Evolutionary conservation across 2,888 invertebrate species (phyloP).

Genomic region (Drosophila monieri): DNA sequence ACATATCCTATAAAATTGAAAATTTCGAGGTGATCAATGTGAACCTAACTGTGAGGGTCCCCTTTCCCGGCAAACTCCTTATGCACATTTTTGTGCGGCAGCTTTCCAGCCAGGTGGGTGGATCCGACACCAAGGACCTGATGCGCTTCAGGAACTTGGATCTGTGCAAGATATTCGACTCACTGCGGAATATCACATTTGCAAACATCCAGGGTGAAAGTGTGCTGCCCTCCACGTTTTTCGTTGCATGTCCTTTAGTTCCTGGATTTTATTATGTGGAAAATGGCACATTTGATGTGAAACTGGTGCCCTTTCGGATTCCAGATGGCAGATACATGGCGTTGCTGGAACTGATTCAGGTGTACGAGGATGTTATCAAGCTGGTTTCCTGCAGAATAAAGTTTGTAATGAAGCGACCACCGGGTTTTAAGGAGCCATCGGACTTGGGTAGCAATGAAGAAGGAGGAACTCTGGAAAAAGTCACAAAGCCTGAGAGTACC

Average conservation of each 20-base stretch:
- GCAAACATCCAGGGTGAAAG: constrained; percentile 36
- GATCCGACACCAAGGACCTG: constrained; percentile 44
- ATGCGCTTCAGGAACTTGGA: constrained; percentile 68
- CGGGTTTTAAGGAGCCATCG: neutral
- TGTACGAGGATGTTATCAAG: constrained; percentile 73
- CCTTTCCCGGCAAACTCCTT: constrained; percentile 73
- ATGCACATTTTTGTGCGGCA: constrained; percentile 69
- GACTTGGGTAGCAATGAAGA: constrained; percentile 13
- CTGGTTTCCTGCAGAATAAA: constrained; percentile 60
- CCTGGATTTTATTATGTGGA: constrained; percentile 74
- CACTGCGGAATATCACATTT: constrained; percentile 61
- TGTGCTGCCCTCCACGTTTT: constrained; percentile 63
- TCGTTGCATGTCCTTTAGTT: constrained; percentile 70
- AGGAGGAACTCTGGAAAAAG: neutral
- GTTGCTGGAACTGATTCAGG: constrained; percentile 71
- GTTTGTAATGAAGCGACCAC: constrained; percentile 30
- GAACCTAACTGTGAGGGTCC: constrained; percentile 61
- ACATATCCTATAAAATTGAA: constrained; percentile 52
- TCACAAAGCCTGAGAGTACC: neutral
- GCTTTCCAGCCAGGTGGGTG: constrained; percentile 49
- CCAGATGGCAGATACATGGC: constrained; percentile 64
- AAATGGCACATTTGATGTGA: constrained; percentile 34
- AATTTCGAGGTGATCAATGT: constrained; percentile 50
- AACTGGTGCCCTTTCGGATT: constrained; percentile 50
- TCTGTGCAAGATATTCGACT: constrained; percentile 71